phyloP scores from a whole-genome alignment of 1,140 invertebrate species.

The Cylas formicarius region DNA sequence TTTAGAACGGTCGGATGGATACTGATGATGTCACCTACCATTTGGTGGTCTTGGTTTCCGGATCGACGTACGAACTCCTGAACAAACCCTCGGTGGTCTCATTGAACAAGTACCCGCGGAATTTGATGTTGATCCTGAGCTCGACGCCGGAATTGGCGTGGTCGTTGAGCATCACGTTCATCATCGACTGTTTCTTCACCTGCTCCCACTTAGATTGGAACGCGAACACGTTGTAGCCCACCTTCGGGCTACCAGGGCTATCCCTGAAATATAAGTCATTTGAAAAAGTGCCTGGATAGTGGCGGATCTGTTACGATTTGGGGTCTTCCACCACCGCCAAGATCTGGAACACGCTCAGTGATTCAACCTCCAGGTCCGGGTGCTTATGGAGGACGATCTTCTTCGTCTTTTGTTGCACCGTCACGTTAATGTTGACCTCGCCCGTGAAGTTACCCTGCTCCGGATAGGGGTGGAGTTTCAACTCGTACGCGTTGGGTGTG shows the following conservation, averaged over 20 bases:
- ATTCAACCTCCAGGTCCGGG: slow-evolving; percentile 49
- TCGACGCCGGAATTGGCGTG: slow-evolving; percentile 44
- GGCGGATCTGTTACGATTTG: slow-evolving; percentile 11
- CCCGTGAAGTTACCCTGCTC: slow-evolving; percentile 53
- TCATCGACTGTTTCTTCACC: slow-evolving; percentile 24
- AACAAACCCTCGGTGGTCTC: slow-evolving; percentile 54
- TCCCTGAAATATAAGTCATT: neutral
- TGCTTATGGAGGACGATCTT: slow-evolving; percentile 56
- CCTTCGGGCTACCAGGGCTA: neutral
- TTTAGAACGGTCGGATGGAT: neutral
- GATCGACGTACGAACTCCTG: slow-evolving; percentile 50
- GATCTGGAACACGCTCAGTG: slow-evolving; percentile 35
- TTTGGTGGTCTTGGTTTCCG: slow-evolving; percentile 44
- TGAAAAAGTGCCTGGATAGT: neutral
- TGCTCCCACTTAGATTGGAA: slow-evolving; percentile 15
- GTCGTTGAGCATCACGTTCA: slow-evolving; percentile 43
- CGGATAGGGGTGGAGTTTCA: slow-evolving; percentile 54
- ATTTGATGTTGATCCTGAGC: slow-evolving; percentile 51
- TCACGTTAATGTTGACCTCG: slow-evolving; percentile 53
- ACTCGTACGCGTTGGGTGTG: slow-evolving; percentile 52
- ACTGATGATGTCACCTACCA: slow-evolving; percentile 31
- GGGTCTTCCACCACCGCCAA: slow-evolving; percentile 31
- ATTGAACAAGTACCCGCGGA: slow-evolving; percentile 51
- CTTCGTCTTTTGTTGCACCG: slow-evolving; percentile 49
- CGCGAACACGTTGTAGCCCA: slow-evolving; percentile 6